Evolutionary conservation across 2,113 vertebrate genomes (phyloP), one percentile per base, ranked within the genome.

Genomic region (Penelope pileata): DNA sequence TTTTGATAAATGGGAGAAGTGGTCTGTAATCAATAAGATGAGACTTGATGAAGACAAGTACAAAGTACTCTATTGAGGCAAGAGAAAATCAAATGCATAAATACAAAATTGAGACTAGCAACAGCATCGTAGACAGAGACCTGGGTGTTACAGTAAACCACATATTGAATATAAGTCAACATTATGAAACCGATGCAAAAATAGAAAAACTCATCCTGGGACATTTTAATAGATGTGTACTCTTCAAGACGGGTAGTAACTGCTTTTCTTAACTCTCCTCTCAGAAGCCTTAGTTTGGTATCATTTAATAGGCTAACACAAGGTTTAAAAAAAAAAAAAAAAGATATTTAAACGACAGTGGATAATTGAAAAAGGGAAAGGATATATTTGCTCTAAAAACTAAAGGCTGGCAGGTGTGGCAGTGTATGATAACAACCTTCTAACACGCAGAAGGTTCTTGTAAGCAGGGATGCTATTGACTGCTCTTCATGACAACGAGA

Each of bases 1-100:
- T 69, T 80, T 83, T 75, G 69, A 94, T 43, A 95, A 86, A 88
- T 50, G 77, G 42, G 19, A 91, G 32, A 92, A 89, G 32, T n/a
- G 50, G 53, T 73, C 75, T 69, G 43, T 58, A 88, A 82, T 76
- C 82, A 91, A 73, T 87, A 90, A 64, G 11, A 76, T 16, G 12
- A 83, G 85, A 90, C 63, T 53, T 50, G 83, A 23, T 66, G 73
- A 96, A 79, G 45, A 76, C 67, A 62, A 88, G 36, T 45, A 83
- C 24, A 60, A 73, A 91, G 34, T 32, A 62, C 45, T 54, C 48
- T 9, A 85, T 0, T 69, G 30, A 83, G 30, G 42, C 16, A 69
- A 76, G 79, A 62, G 83, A 79, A 90, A 95, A 66, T 40, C n/a
- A 90, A 88, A 90, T 45, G 22, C 62, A 77, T 45, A 70, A 77